Base-by-base conservation (phyloP, 1,140 invertebrate species). In the Diorhabda sublineata region DNA sequence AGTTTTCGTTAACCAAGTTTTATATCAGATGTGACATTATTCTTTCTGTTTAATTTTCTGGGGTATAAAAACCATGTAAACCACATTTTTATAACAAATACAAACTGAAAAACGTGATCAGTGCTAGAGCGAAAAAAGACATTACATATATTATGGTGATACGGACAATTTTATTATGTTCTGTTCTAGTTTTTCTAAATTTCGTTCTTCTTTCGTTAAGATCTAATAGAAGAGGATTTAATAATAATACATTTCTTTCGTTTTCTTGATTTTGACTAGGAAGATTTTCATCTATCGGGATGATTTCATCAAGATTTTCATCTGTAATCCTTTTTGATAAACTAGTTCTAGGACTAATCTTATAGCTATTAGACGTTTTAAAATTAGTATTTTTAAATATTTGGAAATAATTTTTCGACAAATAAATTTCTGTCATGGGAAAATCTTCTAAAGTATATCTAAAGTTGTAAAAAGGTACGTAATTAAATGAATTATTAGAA, bases 41-140 rank as follows among this genome's bases (percentile, higher is more conserved):
- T 26, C 26, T 26, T 11, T 26, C 26, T 26, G 26, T 26, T 26
- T 26, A 26, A 26, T 1, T 26, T 26, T 26, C 26, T 26, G 26
- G 26, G 26, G 26, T 26, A 26, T 26, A 26, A 26, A 26, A 26
- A 26, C 26, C 26, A 26, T 26, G 26, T 26, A 26, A 26, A 26
- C 26, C 26, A 26, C 26, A 26, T 26, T n/a, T 56, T 74, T 76
- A 82, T 42, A 77, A 77, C 74, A 85, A 84, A 73, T 84, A 85
- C 63, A 85, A 81, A 73, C 84, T 79, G 73, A 85, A 86, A 81
- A 85, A 85, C 8, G 84, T 84, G 65, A 84, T 79, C 61, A 83
- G 81, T 8, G 81, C 77, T 69, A 85, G 71, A 56, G 84, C 73
- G 71, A 85, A 81, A 71, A 86, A 85, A 6, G 82, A 82, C 45